These are phyloP conservation scores for Watsonalla binaria DNA, from an alignment of 2,888 invertebrate species.

Conservation along the genomic window DNA sequence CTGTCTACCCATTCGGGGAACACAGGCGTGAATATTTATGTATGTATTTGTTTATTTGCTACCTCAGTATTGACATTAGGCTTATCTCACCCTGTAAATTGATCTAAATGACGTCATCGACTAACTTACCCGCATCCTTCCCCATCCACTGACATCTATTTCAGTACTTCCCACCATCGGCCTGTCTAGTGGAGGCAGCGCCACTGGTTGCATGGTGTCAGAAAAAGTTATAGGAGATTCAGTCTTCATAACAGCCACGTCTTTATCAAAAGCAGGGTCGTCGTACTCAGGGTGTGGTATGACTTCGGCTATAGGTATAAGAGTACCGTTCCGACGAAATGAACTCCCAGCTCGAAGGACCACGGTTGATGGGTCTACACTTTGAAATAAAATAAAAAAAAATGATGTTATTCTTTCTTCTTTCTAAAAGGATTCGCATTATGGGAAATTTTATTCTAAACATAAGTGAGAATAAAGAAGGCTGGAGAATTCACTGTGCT, in stretches of 20 bases:
- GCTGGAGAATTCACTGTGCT: no score
- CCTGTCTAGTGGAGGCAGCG: constrained; percentile 35
- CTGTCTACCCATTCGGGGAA: no score
- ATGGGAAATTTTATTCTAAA: no score
- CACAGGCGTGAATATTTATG: no score
- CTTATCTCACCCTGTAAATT: no score
- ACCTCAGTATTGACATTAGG: no score
- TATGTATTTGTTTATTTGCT: no score
- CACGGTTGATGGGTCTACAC: constrained; percentile 57
- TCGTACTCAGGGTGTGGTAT: constrained; percentile 58
- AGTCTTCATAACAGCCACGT: constrained; percentile 63
- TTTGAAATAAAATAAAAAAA: constrained; percentile 18
- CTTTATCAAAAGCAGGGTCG: constrained; percentile 59
- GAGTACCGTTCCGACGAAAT: constrained; percentile 56
- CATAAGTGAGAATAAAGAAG: no score
- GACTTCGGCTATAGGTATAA: constrained; percentile 60
- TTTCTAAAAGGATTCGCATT: no score
- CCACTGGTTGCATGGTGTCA: constrained; percentile 47
- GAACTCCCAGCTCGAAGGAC: constrained; percentile 69
- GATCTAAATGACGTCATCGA: neutral
- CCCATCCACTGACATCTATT: constrained; percentile 64
- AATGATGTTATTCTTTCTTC: no score
- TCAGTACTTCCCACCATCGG: constrained; percentile 33
- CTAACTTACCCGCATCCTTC: constrained; percentile 45
- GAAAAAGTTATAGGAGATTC: constrained; percentile 49